phyloP scores from a whole-genome alignment of 1,140 invertebrate genomes.

The Drosophila arizonae region DNA sequence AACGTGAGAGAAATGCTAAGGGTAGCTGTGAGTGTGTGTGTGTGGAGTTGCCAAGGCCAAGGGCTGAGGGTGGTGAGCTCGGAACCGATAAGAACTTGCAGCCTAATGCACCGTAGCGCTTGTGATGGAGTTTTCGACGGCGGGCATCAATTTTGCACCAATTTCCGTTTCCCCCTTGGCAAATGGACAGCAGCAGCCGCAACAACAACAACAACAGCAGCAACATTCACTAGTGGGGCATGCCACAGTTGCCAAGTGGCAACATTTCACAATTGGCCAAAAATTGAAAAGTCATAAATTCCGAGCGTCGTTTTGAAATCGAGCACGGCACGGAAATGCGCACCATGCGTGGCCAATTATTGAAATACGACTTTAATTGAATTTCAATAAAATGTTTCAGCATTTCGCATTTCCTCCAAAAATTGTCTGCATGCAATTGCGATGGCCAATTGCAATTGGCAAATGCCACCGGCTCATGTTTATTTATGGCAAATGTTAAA shows the following conservation, averaged over 20 bases:
- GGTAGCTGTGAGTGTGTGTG: slow-evolving; percentile 35
- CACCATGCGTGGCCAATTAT: slow-evolving; percentile 80
- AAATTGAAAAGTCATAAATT: slow-evolving; percentile 77
- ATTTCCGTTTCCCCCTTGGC: slow-evolving; percentile 62
- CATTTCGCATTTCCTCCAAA: slow-evolving; percentile 57
- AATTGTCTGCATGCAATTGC: slow-evolving; percentile 2
- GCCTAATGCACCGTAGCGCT: slow-evolving; percentile 66
- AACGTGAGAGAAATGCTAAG: slow-evolving; percentile 59
- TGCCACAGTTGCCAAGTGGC: slow-evolving; percentile 54
- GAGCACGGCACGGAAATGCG: slow-evolving; percentile 69
- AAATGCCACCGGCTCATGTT: slow-evolving; percentile 66
- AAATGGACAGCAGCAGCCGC: slow-evolving; percentile 27
- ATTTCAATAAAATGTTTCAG: slow-evolving; percentile 78
- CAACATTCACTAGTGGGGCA: slow-evolving; percentile 19
- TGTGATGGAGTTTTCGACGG: slow-evolving; percentile 38
- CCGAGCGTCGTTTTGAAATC: slow-evolving; percentile 64
- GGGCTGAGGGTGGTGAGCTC: slow-evolving; percentile 41
- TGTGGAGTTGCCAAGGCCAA: slow-evolving; percentile 18
- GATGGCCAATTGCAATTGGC: not conserved
- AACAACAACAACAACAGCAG: slow-evolving; percentile 20
- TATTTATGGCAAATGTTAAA: slow-evolving; percentile 77
- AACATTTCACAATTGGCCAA: slow-evolving; percentile 74
- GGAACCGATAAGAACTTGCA: slow-evolving; percentile 73
- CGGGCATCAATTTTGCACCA: slow-evolving; percentile 59
- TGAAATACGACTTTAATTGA: slow-evolving; percentile 81